Percentiles rank a stretch among this genome's conserved stretches.
Evolutionary conservation across 2,888 invertebrate genomes (phyloP).

Genomic region (Trissolcus brochymenae): DNA sequence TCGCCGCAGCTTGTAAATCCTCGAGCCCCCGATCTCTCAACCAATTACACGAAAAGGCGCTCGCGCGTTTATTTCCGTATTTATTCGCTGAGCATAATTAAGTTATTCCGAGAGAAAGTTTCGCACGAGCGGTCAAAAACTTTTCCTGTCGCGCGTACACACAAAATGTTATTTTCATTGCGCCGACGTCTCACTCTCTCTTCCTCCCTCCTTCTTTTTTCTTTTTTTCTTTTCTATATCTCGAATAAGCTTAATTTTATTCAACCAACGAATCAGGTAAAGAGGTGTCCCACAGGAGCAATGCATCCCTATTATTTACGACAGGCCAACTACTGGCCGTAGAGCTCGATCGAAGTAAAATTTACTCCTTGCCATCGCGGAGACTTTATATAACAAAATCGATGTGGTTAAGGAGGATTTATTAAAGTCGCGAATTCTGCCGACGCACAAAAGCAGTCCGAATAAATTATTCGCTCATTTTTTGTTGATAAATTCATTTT

Average conservation of each 20-base stretch:
- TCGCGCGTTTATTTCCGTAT: conserved; percentile 33
- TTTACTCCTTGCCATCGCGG: conserved; percentile 62
- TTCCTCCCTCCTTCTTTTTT: conserved; percentile 9
- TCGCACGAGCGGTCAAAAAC: not conserved
- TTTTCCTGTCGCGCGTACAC: not conserved
- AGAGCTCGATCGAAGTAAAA: conserved; percentile 67
- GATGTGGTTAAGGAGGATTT: conserved; percentile 56
- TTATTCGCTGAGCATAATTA: conserved; percentile 26
- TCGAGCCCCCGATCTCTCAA: conserved; percentile 35
- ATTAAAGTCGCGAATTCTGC: conserved; percentile 16
- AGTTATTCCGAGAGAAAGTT: not conserved
- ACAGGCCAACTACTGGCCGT: conserved; percentile 67
- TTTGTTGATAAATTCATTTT: too few relatives aligned
- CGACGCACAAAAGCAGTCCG: too few relatives aligned
- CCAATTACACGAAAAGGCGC: conserved; percentile 48
- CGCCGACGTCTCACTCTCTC: conserved; percentile 21
- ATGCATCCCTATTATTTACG: conserved; percentile 71
- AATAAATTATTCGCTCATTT: too few relatives aligned
- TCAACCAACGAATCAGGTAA: conserved; percentile 57
- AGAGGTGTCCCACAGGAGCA: conserved; percentile 66
- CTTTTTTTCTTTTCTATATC: conserved; percentile 28
- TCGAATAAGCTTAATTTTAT: not conserved
- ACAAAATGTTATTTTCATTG: conserved; percentile 7
- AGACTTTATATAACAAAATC: conserved; percentile 53
- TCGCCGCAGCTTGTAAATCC: conserved; percentile 53